Percentiles rank a stretch among this genome's conserved stretches.
These are phyloP conservation scores for Silurus lanzhouensis DNA, from an alignment of 2,797 vertebrate species.

Conservation along the genomic window DNA sequence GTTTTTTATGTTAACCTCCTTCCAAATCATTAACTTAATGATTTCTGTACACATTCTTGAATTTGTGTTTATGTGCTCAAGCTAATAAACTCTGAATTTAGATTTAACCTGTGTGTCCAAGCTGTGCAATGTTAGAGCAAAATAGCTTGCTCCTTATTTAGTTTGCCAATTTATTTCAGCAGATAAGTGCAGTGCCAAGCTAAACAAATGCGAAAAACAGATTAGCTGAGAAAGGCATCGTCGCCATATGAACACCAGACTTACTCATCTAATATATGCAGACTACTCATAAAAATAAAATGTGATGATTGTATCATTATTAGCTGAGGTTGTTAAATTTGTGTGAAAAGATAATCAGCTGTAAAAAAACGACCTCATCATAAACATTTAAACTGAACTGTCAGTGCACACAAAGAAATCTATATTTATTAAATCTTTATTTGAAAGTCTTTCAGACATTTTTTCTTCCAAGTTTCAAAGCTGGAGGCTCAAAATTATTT, in stretches of 20 bases:
- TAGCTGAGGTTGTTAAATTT: neutral
- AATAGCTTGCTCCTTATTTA: neutral
- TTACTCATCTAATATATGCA: slow-evolving; percentile 13
- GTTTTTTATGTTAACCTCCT: neutral
- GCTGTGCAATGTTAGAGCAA: neutral
- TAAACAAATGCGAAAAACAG: slow-evolving; percentile 15
- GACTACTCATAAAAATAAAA: slow-evolving; percentile 16
- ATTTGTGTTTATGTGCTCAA: neutral
- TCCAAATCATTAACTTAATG: neutral
- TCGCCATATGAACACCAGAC: slow-evolving; percentile 14
- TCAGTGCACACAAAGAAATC: neutral
- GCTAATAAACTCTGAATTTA: slow-evolving; percentile 6
- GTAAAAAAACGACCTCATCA: neutral
- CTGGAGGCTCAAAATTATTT: neutral
- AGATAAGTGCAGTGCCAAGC: slow-evolving; percentile 10
- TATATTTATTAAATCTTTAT: too few relatives aligned
- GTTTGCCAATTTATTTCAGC: slow-evolving; percentile 17
- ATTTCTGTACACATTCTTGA: slow-evolving; percentile 4
- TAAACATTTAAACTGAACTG: neutral
- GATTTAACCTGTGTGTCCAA: neutral
- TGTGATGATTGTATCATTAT: slow-evolving; percentile 11
- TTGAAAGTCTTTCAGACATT: too few relatives aligned
- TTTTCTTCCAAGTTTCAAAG: too few relatives aligned
- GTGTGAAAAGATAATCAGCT: slow-evolving; percentile 8
- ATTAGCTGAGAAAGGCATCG: slow-evolving; percentile 14